Base-by-base conservation (phyloP, 2,888 invertebrate genomes). In the Laothoe populi region DNA sequence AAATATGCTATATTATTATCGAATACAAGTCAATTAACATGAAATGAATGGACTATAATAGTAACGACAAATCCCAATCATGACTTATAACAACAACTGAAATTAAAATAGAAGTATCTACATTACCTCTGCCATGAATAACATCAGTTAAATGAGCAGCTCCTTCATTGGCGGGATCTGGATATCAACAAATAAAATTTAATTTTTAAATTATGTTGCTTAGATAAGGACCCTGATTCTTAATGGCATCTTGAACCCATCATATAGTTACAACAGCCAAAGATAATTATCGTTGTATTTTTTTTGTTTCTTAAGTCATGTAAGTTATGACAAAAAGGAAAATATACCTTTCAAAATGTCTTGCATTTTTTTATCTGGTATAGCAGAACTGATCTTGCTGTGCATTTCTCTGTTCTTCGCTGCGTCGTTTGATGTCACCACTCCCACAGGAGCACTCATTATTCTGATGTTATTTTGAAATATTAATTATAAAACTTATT, bases 321-420 rank as follows among this genome's bases (percentile, higher is more conserved):
- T 31, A 11, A 62, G 3, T 40, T 46, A 57, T 5, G 23, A 49
- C 31, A n/a, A 57, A 11, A 26, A 62, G 45, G n/a, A 49, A n/a
- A n/a, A 46, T 3, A 4, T 57, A 88, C 88, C 81, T 78, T 80
- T 77, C 10, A 88, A 66, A 48, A 72, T 1, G 0, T 67, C 73
- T 40, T 78, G 72, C 63, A 88, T 59, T 60, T 80, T 81, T 62
- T 81, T 77, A 4, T 84, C 79, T 0, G 88, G 86, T 62, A 88
- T 78, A 0, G 80, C 77, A 2, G 42, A 40, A 19, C 70, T 68
- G 2, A 88, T 65, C 68, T 83, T 82, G 11, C 66, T 66, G 4
- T 70, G 38, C 62, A 84, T 70, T 53, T 73, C 72, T 13, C 68
- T 64, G 49, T 78, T 78, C 60, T 74, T 73, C 3, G 8, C 57